Conservation (phyloP, 1,140 invertebrate species). For the Brachionus rubens region DNA sequence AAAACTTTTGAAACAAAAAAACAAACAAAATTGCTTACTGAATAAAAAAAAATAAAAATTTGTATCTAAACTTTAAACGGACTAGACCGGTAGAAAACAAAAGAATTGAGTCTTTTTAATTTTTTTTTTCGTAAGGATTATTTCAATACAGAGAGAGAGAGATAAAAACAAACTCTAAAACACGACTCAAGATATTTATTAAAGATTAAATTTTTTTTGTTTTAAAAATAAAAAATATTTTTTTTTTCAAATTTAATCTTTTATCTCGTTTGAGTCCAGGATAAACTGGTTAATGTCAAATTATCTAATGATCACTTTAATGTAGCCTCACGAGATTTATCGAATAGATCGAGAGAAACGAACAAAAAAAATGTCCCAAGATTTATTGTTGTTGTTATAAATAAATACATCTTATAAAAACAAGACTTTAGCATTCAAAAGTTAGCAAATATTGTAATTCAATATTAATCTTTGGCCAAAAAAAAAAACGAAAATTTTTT, state of each 20-base stretch:
- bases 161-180: background rate
- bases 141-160: too few relatives aligned
- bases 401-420: background rate
- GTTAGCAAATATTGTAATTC: constrained; percentile 31
- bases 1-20: background rate
- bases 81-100: constrained; percentile 32
- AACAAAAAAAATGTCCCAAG: too few relatives aligned
- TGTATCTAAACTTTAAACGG: too few relatives aligned
- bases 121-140: background rate
- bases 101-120: too few relatives aligned
- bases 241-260: constrained; percentile 1
- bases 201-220: constrained; percentile 30
- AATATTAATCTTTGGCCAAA: constrained; percentile 39
- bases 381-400: background rate
- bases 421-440: background rate
- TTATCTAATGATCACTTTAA: constrained; percentile 6
- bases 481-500: background rate
- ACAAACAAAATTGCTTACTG: constrained; percentile 1
- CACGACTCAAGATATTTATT: constrained; percentile 10
- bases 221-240: background rate
- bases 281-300: constrained; percentile 34
- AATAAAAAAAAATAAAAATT: too few relatives aligned
- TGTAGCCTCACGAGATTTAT: background rate
- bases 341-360: background rate
- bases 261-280: background rate